phyloP scores from a whole-genome alignment of 2,113 vertebrate genomes.

The Ancistrus triradiatus region DNA sequence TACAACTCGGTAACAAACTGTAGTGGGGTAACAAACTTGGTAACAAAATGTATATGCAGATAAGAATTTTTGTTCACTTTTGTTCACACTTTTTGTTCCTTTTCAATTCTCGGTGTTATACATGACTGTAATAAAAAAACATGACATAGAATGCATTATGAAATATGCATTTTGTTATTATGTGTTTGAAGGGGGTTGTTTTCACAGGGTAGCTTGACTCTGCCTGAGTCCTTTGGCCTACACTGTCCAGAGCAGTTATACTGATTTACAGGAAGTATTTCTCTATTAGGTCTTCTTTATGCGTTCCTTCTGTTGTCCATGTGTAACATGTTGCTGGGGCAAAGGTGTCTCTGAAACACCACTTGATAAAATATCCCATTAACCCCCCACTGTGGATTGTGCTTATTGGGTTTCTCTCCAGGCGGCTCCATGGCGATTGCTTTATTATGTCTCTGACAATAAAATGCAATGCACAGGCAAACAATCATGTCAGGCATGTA shows the following conservation, averaged over 20 bases:
- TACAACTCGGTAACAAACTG: no score
- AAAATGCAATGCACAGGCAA: slow-evolving; percentile 4
- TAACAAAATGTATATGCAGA: no score
- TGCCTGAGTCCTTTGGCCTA: no score
- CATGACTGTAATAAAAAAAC: no score
- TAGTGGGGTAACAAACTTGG: no score
- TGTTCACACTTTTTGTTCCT: no score
- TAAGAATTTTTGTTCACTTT: no score
- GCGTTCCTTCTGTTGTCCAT: slow-evolving; percentile 18
- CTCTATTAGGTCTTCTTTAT: slow-evolving; percentile 35
- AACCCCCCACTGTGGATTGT: slow-evolving; percentile 55
- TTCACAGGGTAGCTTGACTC: no score
- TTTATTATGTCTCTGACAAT: slow-evolving; percentile 44
- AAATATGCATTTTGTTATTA: no score
- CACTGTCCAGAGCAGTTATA: background rate
- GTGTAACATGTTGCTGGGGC: slow-evolving; percentile 33
- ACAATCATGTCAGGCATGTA: background rate
- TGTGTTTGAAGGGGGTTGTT: no score
- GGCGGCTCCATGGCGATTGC: slow-evolving; percentile 43
- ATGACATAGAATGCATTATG: no score
- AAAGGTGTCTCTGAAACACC: slow-evolving; percentile 44
- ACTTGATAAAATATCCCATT: slow-evolving; percentile 61
- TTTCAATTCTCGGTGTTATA: no score
- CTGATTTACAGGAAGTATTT: slow-evolving; percentile 28
- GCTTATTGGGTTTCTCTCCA: slow-evolving; percentile 52